phyloP scores from a whole-genome alignment of 2,888 invertebrate genomes.

The Elmis aenea region DNA sequence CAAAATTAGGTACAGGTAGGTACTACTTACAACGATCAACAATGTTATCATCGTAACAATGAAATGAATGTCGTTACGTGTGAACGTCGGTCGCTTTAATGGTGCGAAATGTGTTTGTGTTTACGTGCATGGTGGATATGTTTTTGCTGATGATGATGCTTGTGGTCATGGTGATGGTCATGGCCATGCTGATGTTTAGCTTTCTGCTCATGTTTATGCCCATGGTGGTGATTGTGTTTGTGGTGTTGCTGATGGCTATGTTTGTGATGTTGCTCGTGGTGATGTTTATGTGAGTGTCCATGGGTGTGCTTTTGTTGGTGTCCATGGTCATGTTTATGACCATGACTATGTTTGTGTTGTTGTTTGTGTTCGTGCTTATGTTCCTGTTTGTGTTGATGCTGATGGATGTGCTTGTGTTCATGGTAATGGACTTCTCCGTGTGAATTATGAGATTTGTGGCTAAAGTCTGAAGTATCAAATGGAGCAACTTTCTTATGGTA shows the following conservation, averaged over 20 bases:
- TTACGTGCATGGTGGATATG: slow-evolving; percentile 23
- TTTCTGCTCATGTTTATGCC: slow-evolving; percentile 23
- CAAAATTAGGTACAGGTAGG: too few species aligned
- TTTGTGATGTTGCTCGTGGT: slow-evolving; percentile 18
- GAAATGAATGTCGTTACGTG: too few species aligned
- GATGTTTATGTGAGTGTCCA: slow-evolving; percentile 13
- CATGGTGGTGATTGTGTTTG: slow-evolving; percentile 22
- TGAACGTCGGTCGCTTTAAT: too few species aligned
- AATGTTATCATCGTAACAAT: too few species aligned
- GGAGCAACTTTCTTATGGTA: slow-evolving; percentile 32
- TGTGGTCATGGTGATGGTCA: slow-evolving; percentile 21
- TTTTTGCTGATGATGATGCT: slow-evolving; percentile 25
- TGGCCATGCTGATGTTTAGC: slow-evolving; percentile 21
- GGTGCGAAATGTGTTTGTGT: too few species aligned
- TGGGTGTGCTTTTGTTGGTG: slow-evolving; percentile 16
- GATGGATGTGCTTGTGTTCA: slow-evolving; percentile 34
- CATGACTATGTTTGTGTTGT: slow-evolving; percentile 27
- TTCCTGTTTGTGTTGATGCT: slow-evolving; percentile 37
- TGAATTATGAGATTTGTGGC: slow-evolving; percentile 13
- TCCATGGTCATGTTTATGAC: slow-evolving; percentile 22
- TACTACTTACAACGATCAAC: too few species aligned
- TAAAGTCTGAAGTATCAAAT: slow-evolving; percentile 25
- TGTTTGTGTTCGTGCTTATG: slow-evolving; percentile 35
- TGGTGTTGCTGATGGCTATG: slow-evolving; percentile 20
- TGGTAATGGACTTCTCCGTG: slow-evolving; percentile 30